Evolutionary conservation across 2,797 vertebrate genomes (phyloP).

Genomic region (Ceyx erithaca): DNA sequence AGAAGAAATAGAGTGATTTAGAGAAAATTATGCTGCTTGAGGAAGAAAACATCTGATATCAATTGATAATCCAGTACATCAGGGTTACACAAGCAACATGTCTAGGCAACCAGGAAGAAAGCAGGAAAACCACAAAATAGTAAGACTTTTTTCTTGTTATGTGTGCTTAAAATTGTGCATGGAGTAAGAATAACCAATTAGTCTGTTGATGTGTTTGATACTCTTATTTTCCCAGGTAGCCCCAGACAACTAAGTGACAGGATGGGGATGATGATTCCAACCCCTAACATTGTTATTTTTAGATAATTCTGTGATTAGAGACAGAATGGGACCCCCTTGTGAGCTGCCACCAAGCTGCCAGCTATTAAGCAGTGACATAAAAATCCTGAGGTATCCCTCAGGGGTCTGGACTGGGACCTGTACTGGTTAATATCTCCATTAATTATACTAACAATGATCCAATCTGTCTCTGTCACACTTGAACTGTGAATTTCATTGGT

Average conservation of each 20-base stretch:
- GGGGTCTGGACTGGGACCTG: too few species aligned
- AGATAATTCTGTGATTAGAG: too few species aligned
- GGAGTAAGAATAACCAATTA: not conserved
- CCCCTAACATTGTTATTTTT: too few species aligned
- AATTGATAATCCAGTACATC: not conserved
- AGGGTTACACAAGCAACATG: slow-evolving; percentile 57
- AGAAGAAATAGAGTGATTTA: not conserved
- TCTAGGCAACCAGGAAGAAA: slow-evolving; percentile 74
- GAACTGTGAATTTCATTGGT: not conserved
- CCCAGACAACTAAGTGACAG: not conserved
- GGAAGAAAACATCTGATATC: not conserved
- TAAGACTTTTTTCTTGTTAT: slow-evolving; percentile 68
- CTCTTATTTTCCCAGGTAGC: not conserved
- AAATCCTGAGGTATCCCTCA: not conserved
- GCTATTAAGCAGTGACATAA: not conserved
- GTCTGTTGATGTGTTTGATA: not conserved
- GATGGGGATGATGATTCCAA: not conserved
- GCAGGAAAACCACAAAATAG: slow-evolving; percentile 82
- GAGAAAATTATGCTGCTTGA: not conserved
- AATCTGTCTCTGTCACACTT: not conserved
- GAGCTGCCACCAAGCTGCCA: not conserved
- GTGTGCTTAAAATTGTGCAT: not conserved
- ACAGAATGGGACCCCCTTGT: not conserved
- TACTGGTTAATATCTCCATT: too few species aligned
- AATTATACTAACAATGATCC: not conserved